These are phyloP conservation scores for Phrixothrix hirtus DNA, from an alignment of 2,888 invertebrate species.

Conservation along the genomic window DNA sequence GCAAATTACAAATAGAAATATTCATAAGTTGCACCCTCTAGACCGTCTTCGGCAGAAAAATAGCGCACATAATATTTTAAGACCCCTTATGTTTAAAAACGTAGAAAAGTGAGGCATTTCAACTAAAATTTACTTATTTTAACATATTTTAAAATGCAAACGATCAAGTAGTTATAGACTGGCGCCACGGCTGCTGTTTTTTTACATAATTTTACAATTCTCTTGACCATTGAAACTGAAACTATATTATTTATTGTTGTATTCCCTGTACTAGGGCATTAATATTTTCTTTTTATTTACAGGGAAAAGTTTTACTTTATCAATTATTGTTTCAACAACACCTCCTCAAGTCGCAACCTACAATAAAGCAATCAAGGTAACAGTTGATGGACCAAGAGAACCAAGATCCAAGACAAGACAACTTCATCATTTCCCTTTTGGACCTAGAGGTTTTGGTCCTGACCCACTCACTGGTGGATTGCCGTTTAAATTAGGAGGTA, in stretches of 20 bases:
- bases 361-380: constrained; percentile 97
- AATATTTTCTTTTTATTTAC: constrained; percentile 53
- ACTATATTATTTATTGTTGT: constrained; percentile 7
- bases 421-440: constrained; percentile 87
- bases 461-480: constrained; percentile 77
- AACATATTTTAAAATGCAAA: constrained; percentile 29
- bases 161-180: constrained; percentile 4
- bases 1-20: constrained; percentile 36
- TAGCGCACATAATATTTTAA: constrained; percentile 1
- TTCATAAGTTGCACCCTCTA: constrained; percentile 28
- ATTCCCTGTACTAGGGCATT: too few relatives aligned
- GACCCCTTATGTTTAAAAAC: constrained; percentile 11
- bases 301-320: constrained; percentile 97
- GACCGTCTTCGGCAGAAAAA: constrained; percentile 10
- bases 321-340: constrained; percentile 90
- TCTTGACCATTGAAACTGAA: constrained; percentile 29
- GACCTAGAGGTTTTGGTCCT: constrained; percentile 79
- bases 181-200: constrained; percentile 23
- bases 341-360: constrained; percentile 98
- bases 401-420: constrained; percentile 92
- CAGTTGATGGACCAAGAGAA: constrained; percentile 98
- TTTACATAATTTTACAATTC: constrained; percentile 33
- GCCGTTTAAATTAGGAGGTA: constrained; percentile 86
- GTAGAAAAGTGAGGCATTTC: constrained; percentile 10
- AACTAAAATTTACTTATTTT: constrained; percentile 8